Base-by-base conservation (phyloP, 2,888 invertebrate species). In the Tribolium freemani region DNA sequence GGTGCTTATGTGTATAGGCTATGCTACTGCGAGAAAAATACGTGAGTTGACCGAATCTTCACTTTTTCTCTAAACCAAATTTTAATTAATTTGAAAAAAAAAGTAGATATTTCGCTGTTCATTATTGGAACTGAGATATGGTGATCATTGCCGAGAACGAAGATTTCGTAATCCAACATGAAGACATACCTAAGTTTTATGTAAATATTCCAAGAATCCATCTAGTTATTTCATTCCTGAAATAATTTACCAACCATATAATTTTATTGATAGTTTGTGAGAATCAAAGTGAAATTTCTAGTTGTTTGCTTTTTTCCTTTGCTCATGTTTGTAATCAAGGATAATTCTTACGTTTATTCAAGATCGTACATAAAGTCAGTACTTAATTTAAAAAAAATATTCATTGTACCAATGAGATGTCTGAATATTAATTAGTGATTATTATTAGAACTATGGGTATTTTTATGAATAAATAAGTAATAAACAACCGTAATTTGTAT, bases 41-140 rank as follows among this genome's bases (percentile, higher is more conserved):
- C 69, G 69, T 69, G 53, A 69, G 69, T 67, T 48, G 8, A 26
- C n/a, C 5, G 8, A 38, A 21, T 21, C 21, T 21, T 21, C 21
- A 21, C 3, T 38, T 38, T 8, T 38, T 38, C 26, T 3, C 26
- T 3, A 3, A 26, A 5, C 26, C 26, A 26, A 26, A 26, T 26
- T 26, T 26, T 26, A 26, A 26, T 26, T 1, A 3, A 26, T 26
- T 26, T 2, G 2, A 3, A 21, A 26, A 26, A 26, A 26, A 26
- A 26, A 26, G 3, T 26, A 3, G 21, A 21, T 26, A 26, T 26
- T 26, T 3, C 26, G 5, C 26, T 1, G 3, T 26, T 3, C 26
- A 26, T 5, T 26, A 9, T n/a, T 38, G 8, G 9, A 31, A 38
- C 0, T 6, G 38, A n/a, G 8, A 38, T n/a, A 6, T 38, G 38